These are phyloP conservation scores for Spheniscus mendiculus DNA, from an alignment of 2,113 vertebrate species.

Conservation along the genomic window DNA sequence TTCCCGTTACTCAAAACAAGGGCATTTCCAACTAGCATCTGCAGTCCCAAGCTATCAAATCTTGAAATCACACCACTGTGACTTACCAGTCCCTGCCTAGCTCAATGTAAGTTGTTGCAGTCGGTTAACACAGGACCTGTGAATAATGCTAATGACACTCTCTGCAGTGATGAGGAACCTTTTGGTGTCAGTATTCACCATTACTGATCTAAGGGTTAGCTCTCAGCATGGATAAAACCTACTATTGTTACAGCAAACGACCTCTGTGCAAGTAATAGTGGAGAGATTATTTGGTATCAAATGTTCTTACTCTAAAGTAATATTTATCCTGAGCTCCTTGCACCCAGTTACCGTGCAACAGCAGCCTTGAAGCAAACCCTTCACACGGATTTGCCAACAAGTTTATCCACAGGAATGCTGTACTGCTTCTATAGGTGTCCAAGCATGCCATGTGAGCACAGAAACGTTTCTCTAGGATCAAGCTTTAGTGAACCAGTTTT, in stretches of 20 bases:
- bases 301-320: neutral
- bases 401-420: neutral
- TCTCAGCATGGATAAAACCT: neutral
- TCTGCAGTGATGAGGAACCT: neutral
- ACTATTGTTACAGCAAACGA: neutral
- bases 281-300: neutral
- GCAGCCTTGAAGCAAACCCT: neutral
- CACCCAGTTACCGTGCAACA: neutral
- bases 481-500: neutral
- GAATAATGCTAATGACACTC: neutral
- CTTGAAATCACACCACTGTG: neutral
- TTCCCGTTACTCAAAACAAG: neutral
- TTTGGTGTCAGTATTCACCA: neutral
- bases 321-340: neutral
- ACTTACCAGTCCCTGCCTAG: neutral
- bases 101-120: neutral
- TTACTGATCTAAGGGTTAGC: neutral
- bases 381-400: neutral
- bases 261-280: neutral
- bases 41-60: neutral
- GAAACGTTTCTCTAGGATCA: neutral
- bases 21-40: neutral
- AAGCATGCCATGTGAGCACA: neutral
- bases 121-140: fast-evolving
- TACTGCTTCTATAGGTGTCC: neutral